A percentile compares a stretch with the other conserved stretches of the same genome.
Conservation (phyloP, 2,113 vertebrate species). For the Pseudonaja textilis region DNA sequence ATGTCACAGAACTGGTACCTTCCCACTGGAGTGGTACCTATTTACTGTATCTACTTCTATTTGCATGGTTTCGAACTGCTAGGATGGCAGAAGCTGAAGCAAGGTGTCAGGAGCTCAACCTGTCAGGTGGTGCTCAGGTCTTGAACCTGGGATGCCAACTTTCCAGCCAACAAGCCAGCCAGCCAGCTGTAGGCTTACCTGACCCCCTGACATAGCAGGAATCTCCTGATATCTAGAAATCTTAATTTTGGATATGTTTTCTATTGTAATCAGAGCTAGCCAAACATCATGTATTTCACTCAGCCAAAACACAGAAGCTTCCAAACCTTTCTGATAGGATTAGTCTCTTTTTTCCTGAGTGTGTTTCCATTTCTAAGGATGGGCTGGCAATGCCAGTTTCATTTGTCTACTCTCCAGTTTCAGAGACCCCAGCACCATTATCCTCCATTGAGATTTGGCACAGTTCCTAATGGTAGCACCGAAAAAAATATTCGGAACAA, state of each 20-base stretch:
- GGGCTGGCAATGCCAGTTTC: not conserved
- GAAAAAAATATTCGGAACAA: conserved; percentile 95
- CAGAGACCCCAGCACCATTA: conserved; percentile 92
- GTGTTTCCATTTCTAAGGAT: not conserved
- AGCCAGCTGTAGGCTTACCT: not conserved
- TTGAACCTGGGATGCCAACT: too few species aligned
- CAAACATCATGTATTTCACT: not conserved
- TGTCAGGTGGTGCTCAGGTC: too few species aligned
- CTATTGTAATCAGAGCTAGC: not conserved
- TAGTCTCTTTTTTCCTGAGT: not conserved
- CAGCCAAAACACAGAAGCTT: not conserved
- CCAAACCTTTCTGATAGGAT: not conserved
- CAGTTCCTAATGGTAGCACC: conserved; percentile 90
- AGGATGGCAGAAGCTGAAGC: too few species aligned
- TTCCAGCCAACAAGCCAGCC: too few species aligned
- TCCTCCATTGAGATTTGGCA: conserved; percentile 90
- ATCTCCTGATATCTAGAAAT: not conserved
- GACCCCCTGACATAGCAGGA: not conserved
- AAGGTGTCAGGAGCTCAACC: too few species aligned
- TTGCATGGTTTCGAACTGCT: too few species aligned
- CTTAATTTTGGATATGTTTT: not conserved
- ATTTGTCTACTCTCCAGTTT: conserved; percentile 69
- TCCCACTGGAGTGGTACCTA: too few species aligned
- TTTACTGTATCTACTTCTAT: too few species aligned
- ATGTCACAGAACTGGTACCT: too few species aligned